Percentiles rank a stretch among this genome's conserved stretches.
phyloP scores from a whole-genome alignment of 1,140 invertebrate genomes.

The Leptinotarsa texana region DNA sequence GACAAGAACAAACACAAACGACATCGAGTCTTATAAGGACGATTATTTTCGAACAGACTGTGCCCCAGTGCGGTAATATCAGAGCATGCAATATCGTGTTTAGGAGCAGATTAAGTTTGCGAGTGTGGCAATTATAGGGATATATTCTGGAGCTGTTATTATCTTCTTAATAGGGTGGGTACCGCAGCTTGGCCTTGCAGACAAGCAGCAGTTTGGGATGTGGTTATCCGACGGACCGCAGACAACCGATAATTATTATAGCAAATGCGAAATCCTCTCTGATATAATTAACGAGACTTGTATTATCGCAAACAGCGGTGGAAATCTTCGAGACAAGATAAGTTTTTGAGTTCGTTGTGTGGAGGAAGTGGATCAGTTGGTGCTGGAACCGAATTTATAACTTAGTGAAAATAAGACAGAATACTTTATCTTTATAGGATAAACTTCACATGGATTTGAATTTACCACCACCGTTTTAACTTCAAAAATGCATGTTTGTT shows the following conservation, averaged over 20 bases:
- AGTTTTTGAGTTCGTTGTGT: not conserved
- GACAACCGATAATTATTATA: conserved; percentile 46
- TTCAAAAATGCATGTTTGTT: no score
- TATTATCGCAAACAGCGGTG: not conserved
- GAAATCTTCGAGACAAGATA: conserved; percentile 1
- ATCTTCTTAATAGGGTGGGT: conserved; percentile 43
- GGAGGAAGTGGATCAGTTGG: no score
- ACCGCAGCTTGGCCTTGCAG: conserved; percentile 42
- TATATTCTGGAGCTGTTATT: conserved; percentile 45
- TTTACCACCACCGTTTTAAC: no score
- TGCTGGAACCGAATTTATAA: no score
- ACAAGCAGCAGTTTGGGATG: conserved; percentile 41
- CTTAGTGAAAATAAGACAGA: no score
- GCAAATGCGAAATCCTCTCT: conserved; percentile 12
- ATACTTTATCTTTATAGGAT: no score
- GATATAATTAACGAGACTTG: conserved; percentile 20
- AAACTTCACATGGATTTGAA: no score
- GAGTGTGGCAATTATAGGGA: conserved; percentile 47
- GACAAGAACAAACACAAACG: not conserved
- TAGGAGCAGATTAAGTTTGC: conserved; percentile 41
- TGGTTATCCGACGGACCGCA: conserved; percentile 44
- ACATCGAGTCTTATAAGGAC: not conserved
- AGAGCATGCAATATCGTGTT: conserved; percentile 35
- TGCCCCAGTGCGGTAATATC: conserved; percentile 20
- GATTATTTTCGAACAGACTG: conserved; percentile 17